Base-by-base conservation (phyloP, 2,797 vertebrate species). In the Perodicticus potto region DNA sequence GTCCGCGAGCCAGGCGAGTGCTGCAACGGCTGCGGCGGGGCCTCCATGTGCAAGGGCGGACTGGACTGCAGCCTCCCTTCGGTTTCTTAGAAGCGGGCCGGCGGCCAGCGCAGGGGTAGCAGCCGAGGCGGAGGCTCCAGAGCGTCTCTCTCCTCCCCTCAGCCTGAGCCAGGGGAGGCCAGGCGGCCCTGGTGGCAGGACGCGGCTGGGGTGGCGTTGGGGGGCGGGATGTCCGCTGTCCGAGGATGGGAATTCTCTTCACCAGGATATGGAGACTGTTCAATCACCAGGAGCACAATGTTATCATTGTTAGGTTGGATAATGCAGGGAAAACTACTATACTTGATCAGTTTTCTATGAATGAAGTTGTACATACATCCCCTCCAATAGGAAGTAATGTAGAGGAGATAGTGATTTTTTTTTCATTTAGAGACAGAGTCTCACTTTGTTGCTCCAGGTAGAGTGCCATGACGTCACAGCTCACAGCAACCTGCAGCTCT, bases 251-350 rank as follows among this genome's bases (percentile, higher is more conserved):
- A 95, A 99, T 99, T 98, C 98, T 99, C 96, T 99, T 99, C 95
- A 99, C 99, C 40, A 99, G 99, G 98, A 99, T 99, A 95, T 99
- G 99, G 99, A 99, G 99, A 99, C 99, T 99, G 97, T 99, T 99
- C 98, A 99, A 99, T 98, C 99, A 99, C 96, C 99, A 99, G 99
- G 99, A 99, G 98, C 99, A 99, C 99, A 99, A 99, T 99, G 99
- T 99, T 96, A 99, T 99, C 97, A 99, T 99, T 98, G 99, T 99
- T 97, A 99, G 99, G 45, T 98, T 99, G 99, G 99, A 99, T 98
- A n/a, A n/a, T n/a, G n/a, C n/a, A n/a, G n/a, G n/a, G n/a, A n/a
- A n/a, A n/a, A n/a, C n/a, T n/a, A n/a, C n/a, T n/a, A n/a, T n/a
- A n/a, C n/a, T n/a, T n/a, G n/a, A n/a, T n/a, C n/a, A n/a, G n/a